Conservation (phyloP, 2,888 invertebrate species). For the Dyspetes luteomarginatus region DNA sequence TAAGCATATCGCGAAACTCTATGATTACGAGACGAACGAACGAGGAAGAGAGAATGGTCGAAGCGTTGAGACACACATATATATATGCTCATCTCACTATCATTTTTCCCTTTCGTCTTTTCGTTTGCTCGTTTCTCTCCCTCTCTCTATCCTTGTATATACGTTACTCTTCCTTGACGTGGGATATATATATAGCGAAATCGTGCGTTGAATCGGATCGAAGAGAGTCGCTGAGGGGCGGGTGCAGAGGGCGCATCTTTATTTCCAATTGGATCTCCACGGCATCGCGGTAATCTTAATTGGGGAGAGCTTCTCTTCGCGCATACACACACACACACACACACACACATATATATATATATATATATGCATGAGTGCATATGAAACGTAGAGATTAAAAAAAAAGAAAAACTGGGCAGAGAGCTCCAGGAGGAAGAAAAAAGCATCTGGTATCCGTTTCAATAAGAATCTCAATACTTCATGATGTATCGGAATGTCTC, state of each 20-base stretch:
- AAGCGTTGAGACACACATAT: conserved; percentile 6
- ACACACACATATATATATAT: not conserved
- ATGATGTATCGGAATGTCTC: not conserved
- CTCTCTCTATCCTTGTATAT: not conserved
- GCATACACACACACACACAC: conserved; percentile 1
- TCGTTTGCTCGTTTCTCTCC: not conserved
- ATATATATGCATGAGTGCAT: not conserved
- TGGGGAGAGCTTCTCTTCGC: conserved; percentile 7
- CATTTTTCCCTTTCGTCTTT: not conserved
- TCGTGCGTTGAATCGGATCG: conserved; percentile 13
- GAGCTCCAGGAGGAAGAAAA: not conserved
- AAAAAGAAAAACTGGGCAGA: not conserved
- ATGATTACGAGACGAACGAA: conserved; percentile 49
- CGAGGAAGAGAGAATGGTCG: conserved; percentile 3
- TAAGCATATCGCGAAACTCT: conserved; percentile 77
- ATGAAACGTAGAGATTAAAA: not conserved
- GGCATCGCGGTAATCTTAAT: conserved; percentile 48
- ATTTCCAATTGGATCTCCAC: conserved; percentile 75
- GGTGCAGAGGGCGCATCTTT: conserved; percentile 67
- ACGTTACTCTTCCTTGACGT: not conserved
- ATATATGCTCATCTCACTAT: not conserved
- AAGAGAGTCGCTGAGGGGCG: conserved; percentile 27
- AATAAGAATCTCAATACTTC: not conserved
- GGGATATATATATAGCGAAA: not conserved
- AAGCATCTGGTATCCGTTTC: not conserved